Percentiles rank a stretch among this genome's conserved stretches.
Evolutionary conservation across 2,113 vertebrate genomes (phyloP).

Genomic region (Rhinogobius similis): DNA sequence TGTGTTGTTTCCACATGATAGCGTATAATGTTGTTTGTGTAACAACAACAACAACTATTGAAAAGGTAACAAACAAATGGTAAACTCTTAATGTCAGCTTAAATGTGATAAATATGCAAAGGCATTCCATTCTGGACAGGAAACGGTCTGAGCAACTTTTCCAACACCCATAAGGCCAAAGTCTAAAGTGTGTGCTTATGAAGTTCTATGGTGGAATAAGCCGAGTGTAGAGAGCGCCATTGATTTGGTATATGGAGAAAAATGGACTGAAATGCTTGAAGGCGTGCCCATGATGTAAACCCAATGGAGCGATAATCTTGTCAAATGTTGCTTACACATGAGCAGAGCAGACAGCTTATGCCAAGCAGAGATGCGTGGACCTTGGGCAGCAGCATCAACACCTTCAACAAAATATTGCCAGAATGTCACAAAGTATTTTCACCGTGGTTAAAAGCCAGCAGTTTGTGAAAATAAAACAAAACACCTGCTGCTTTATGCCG

Average conservation of each 20-base stretch:
- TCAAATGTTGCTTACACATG: conserved; percentile 12
- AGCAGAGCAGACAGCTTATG: conserved; percentile 4
- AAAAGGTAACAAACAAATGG: no score
- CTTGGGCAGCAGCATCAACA: conserved; percentile 3
- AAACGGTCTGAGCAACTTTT: background rate
- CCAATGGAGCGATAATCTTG: conserved; percentile 13
- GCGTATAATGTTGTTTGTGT: no score
- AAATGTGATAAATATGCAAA: no score
- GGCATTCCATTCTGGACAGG: background rate
- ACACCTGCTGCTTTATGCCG: no score
- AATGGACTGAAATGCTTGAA: conserved; percentile 4
- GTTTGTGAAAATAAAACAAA: background rate
- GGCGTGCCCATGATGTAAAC: conserved; percentile 11
- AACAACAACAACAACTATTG: no score
- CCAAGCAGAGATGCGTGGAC: background rate
- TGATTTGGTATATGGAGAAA: conserved; percentile 5
- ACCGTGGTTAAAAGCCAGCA: background rate
- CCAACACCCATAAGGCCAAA: background rate
- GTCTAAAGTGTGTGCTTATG: background rate
- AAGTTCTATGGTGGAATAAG: conserved; percentile 3
- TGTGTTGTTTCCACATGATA: no score
- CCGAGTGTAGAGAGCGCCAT: background rate
- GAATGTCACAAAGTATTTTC: conserved; percentile 1
- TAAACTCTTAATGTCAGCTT: no score
- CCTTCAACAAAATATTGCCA: background rate